Base-by-base conservation (phyloP, 2,113 vertebrate species). In the Indicator indicator region DNA sequence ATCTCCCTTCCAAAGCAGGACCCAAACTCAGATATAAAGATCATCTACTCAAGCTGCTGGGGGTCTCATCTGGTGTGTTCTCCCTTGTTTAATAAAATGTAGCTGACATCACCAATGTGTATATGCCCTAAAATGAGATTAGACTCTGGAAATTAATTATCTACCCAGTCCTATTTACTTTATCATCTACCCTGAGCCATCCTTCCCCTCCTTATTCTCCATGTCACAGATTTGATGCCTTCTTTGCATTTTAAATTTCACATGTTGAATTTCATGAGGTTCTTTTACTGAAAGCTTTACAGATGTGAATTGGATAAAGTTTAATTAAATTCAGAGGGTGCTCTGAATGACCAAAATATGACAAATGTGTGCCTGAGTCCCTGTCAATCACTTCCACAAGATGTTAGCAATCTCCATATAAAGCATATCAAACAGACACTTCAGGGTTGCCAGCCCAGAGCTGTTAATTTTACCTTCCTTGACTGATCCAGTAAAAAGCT, bases 311-410 rank as follows among this genome's bases (percentile, higher is more conserved):
- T 56, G 76, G 70, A 90, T 89, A 52, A 55, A 3, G 9, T 67
- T 68, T 89, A 65, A 86, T 94, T 91, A 91, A 81, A 81, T 89
- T 88, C 85, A 86, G 62, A 0, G 30, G 40, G 75, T 71, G 87
- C 52, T 33, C 89, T 71, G 54, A 92, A 77, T 59, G 72, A 86
- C 59, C 42, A 88, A 89, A 87, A 78, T 79, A 52, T 48, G 70
- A 84, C 46, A 68, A 65, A 75, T 82, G 50, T 73, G 7, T 60
- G 24, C 68, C 75, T 96, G 73, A 88, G 44, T 26, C 55, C 65
- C 68, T 84, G 78, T 86, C 94, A 88, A 23, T 89, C 67, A 82
- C 27, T 50, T 90, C 75, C 59, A 5, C 2, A 9, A 85, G 59
- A 71, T 36, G 24, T 58, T 92, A 85, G 40, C 36, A 7, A 42